These are phyloP conservation scores for Noturus placidus DNA, from an alignment of 2,113 vertebrate species.

Conservation along the genomic window DNA sequence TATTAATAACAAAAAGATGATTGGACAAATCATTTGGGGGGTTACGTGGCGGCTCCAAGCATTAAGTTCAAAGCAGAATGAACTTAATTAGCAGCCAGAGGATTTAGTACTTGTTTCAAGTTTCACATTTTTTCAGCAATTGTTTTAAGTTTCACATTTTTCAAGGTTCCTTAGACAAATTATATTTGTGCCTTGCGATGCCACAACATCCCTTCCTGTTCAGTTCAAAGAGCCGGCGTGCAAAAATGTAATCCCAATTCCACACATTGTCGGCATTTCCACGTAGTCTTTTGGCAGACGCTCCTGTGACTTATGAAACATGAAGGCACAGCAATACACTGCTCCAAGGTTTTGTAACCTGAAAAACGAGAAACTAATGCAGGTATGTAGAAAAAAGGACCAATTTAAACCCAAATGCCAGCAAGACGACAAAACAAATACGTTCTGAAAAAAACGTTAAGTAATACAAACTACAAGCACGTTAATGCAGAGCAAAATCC, in stretches of 20 bases:
- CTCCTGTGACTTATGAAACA: not conserved
- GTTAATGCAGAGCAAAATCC: not conserved
- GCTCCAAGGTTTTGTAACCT: not conserved
- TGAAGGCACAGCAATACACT: not conserved
- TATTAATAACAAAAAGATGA: not conserved
- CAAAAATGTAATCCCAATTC: not conserved
- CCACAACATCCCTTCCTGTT: slow-evolving; percentile 7
- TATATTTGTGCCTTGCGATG: not conserved
- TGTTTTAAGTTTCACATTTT: slow-evolving; percentile 2
- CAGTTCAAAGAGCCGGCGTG: not conserved
- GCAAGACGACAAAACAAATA: not conserved
- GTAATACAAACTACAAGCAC: not conserved
- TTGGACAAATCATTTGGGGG: no score
- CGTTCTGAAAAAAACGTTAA: not conserved
- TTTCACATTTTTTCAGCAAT: not conserved
- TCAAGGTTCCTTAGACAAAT: not conserved
- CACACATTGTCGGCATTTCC: not conserved
- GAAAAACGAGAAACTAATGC: not conserved
- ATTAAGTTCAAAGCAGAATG: slow-evolving; percentile 16
- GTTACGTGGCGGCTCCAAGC: slow-evolving; percentile 4
- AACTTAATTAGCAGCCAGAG: not conserved
- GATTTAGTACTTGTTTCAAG: not conserved
- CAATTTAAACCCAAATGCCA: not conserved
- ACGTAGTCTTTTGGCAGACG: not conserved
- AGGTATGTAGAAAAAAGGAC: not conserved